Conservation (phyloP, 2,888 invertebrate species). For the Tipula vernalis region DNA sequence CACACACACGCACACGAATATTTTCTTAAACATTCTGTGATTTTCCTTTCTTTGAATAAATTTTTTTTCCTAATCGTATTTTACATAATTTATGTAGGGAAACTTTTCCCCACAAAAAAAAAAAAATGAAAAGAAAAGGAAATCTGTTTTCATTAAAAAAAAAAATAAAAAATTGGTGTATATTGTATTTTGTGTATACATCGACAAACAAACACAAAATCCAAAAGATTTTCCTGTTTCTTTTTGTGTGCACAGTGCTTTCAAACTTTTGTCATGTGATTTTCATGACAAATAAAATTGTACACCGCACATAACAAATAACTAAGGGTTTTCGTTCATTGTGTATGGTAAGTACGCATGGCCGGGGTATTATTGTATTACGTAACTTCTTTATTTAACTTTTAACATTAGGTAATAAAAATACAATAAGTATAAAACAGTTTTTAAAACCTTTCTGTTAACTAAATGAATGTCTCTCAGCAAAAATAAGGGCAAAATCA, state of each 20-base stretch:
- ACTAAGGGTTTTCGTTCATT: not conserved
- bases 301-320: not conserved
- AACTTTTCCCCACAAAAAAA: not conserved
- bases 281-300: not conserved
- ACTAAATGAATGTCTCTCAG: too few species aligned
- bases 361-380: not conserved
- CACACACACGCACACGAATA: not conserved
- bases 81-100: not conserved
- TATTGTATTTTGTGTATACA: not conserved
- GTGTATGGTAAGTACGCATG: not conserved
- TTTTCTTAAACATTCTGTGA: not conserved
- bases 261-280: not conserved
- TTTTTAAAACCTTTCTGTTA: too few species aligned
- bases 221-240: not conserved
- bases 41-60: not conserved
- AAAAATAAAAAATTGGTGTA: not conserved
- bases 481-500: too few species aligned
- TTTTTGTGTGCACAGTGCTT: not conserved
- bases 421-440: not conserved
- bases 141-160: not conserved
- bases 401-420: not conserved
- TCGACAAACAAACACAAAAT: not conserved
- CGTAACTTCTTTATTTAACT: not conserved
- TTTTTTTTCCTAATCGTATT: not conserved
- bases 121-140: not conserved